Percentiles rank a stretch among this genome's conserved stretches.
Conservation (phyloP, 1,140 invertebrate species). For the Lasioglossum baleicum region DNA sequence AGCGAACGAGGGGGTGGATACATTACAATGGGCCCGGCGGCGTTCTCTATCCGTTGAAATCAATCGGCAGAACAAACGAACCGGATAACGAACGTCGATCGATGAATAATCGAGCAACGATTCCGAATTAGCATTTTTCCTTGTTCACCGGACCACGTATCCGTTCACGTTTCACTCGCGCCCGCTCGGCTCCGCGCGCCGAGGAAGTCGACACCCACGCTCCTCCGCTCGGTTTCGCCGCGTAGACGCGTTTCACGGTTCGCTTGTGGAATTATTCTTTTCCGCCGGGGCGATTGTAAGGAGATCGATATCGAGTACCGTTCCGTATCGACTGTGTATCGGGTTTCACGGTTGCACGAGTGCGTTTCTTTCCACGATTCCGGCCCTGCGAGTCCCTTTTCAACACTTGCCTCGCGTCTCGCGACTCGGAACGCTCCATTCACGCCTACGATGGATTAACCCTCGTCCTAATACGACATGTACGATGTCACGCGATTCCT, state of each 20-base stretch:
- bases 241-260: conserved; percentile 49
- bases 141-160: conserved; percentile 39
- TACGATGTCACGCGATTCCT: too few relatives aligned
- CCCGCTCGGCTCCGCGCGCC: conserved; percentile 17
- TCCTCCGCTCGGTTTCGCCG: conserved; percentile 24
- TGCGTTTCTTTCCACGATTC: conserved; percentile 7
- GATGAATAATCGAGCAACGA: conserved; percentile 37
- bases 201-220: conserved; percentile 59
- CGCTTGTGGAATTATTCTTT: conserved; percentile 50
- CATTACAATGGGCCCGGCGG: conserved; percentile 11
- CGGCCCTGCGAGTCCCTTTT: neutral
- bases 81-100: conserved; percentile 26
- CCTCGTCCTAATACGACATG: too few relatives aligned
- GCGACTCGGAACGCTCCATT: conserved; percentile 35
- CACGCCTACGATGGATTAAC: conserved; percentile 33
- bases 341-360: conserved; percentile 55
- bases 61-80: conserved; percentile 21
- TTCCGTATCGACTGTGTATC: conserved; percentile 56
- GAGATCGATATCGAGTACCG: conserved; percentile 55
- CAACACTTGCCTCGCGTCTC: conserved; percentile 37
- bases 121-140: conserved; percentile 51
- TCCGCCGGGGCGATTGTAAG: conserved; percentile 40
- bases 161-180: conserved; percentile 44
- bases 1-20: neutral
- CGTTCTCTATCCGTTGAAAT: conserved; percentile 18